Percentiles rank a stretch among this genome's conserved stretches.
Evolutionary conservation across 2,888 invertebrate genomes (phyloP).

Genomic region (Diaphora mendica): DNA sequence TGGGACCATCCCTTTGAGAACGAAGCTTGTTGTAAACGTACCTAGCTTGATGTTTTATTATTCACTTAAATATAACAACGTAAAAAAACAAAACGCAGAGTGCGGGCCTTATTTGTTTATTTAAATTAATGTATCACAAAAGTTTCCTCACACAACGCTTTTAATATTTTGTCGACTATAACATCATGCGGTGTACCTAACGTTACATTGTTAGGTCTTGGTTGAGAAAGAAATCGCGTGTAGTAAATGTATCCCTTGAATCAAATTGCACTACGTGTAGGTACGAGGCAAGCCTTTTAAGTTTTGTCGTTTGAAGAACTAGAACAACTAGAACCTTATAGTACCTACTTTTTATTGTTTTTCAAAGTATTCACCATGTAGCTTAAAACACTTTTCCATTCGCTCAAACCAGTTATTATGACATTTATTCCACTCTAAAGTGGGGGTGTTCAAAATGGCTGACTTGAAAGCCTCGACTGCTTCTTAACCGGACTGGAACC

Average conservation of each 20-base stretch:
- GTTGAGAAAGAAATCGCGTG: neutral
- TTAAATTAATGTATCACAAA: neutral
- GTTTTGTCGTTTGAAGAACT: no score
- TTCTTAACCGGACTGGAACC: no score
- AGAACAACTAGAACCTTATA: no score
- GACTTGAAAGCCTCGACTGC: no score
- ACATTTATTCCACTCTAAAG: no score
- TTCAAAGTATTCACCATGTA: no score
- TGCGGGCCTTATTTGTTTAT: neutral
- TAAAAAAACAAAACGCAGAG: neutral
- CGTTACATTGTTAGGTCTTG: neutral
- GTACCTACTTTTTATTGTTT: no score
- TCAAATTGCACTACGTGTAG: neutral
- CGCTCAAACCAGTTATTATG: no score
- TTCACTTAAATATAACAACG: neutral
- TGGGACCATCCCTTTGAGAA: constrained; percentile 1
- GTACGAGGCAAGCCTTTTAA: no score
- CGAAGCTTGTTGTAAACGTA: neutral
- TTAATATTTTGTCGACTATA: neutral
- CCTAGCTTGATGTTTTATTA: neutral
- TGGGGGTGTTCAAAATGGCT: no score
- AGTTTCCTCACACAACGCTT: neutral
- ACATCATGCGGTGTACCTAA: neutral
- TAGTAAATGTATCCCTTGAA: neutral
- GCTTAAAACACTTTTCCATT: no score